phyloP scores from a whole-genome alignment of 1,140 invertebrate species.

The Euglossa dilemma region DNA sequence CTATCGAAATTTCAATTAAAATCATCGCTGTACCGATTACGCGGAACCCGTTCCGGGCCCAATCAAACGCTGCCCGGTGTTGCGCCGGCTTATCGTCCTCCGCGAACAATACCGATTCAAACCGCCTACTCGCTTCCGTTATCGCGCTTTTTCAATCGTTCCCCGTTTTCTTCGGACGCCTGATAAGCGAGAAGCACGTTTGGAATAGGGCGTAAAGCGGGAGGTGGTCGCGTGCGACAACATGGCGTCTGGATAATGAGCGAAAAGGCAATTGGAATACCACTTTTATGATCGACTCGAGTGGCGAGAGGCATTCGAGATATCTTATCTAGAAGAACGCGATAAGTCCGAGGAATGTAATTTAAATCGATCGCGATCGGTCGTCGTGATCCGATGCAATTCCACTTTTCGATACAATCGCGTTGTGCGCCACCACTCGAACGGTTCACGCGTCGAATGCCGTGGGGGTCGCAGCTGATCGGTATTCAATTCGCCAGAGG shows the following conservation, averaged over 20 bases:
- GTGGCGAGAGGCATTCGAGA: too few species aligned
- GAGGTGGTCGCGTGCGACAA: not conserved
- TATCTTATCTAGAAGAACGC: too few species aligned
- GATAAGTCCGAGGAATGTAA: too few species aligned
- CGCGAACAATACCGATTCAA: constrained; percentile 18
- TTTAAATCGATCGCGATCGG: too few species aligned
- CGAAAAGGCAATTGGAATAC: not conserved
- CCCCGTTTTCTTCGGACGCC: not conserved
- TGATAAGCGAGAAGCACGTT: not conserved
- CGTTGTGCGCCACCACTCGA: too few species aligned
- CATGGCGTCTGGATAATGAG: not conserved
- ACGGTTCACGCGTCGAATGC: too few species aligned
- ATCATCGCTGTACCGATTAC: constrained; percentile 36
- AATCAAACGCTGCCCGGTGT: not conserved
- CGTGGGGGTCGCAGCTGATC: too few species aligned
- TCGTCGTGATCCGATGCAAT: too few species aligned
- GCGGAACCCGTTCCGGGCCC: not conserved
- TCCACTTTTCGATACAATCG: too few species aligned
- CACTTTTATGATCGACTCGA: too few species aligned
- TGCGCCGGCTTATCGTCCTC: not conserved
- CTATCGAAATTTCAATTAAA: constrained; percentile 54
- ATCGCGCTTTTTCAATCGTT: not conserved
- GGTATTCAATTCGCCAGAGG: too few species aligned
- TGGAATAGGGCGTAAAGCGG: not conserved
- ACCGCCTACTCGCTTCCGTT: not conserved